Conservation (phyloP, 2,113 vertebrate species). For the Athene cunicularia region DNA sequence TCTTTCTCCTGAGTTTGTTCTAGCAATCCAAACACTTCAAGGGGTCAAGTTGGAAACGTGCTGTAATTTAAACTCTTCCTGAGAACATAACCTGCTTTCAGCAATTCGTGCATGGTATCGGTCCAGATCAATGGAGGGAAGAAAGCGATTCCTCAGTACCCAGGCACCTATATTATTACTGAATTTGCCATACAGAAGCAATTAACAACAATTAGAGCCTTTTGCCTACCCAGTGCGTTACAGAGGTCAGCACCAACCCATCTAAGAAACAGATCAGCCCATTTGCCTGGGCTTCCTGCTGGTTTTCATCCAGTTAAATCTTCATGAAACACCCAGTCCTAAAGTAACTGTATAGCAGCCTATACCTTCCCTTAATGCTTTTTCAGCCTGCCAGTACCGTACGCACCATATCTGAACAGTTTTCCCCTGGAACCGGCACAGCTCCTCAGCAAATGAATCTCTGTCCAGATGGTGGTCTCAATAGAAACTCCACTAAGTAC, state of each 20-base stretch:
- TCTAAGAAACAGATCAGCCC: not conserved
- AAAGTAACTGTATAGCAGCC: not conserved
- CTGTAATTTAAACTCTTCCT: not conserved
- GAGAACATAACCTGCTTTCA: not conserved
- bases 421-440: not conserved
- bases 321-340: not conserved
- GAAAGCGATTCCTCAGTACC: not conserved
- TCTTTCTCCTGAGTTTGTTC: not conserved
- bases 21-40: not conserved
- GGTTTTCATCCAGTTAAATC: not conserved
- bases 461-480: slow-evolving; percentile 75
- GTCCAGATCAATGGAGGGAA: not conserved
- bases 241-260: not conserved
- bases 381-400: not conserved
- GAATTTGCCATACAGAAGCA: not conserved
- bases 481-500: slow-evolving; percentile 66
- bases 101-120: not conserved
- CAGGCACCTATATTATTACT: not conserved
- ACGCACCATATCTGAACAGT: not conserved
- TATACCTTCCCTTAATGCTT: not conserved
- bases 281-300: not conserved
- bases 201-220: not conserved
- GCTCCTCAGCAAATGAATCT: not conserved
- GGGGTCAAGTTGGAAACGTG: not conserved
- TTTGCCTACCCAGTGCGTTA: not conserved